Evolutionary conservation across 1,140 invertebrate genomes (phyloP), one percentile per base, ranked within the genome.

Genomic region (Cotesia vestalis): DNA sequence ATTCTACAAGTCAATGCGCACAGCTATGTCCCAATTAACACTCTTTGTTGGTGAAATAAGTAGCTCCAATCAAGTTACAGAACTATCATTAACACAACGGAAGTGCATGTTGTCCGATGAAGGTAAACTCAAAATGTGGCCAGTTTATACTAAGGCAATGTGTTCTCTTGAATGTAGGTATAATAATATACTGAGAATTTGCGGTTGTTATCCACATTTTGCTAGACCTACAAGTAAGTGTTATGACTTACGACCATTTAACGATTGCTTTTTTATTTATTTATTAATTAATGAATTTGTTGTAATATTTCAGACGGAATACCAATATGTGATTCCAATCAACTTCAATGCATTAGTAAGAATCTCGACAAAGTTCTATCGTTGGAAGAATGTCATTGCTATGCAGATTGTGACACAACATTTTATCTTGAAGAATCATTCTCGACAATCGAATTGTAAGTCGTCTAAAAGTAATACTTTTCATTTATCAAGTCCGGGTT

Each of bases 151-250:
- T 9, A 52, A 4, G 0, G 59, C 40, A 8, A 77, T 79, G 78
- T 81, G 80, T 66, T 27, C 27, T 3, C 51, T 38, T 1, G 79
- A 81, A 70, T 80, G 79, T 20, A 76, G 70, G 55, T 76, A 73
- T 57, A 67, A 72, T 27, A 52, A 52, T 52, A 76, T 80, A 34
- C 61, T 66, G 4, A 53, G 75, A 11, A 6, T 55, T 20, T 81
- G 78, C 51, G 71, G 74, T 0, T 81, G 79, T 51, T 72, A 77
- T 46, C 79, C 79, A 4, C 78, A 81, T 57, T 81, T 80, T 40
- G 68, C 73, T 4, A 77, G 77, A 59, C 73, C 75, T 6, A 72
- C 73, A 4, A 53, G 79, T 80, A 38, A 36, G 53, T 69, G 17
- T 35, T 4, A 27, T 40, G 17, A 11, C 8, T 17, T 17, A 55